Evolutionary conservation across 2,888 invertebrate species (phyloP).

Genomic region (Anoplius nigerrimus): DNA sequence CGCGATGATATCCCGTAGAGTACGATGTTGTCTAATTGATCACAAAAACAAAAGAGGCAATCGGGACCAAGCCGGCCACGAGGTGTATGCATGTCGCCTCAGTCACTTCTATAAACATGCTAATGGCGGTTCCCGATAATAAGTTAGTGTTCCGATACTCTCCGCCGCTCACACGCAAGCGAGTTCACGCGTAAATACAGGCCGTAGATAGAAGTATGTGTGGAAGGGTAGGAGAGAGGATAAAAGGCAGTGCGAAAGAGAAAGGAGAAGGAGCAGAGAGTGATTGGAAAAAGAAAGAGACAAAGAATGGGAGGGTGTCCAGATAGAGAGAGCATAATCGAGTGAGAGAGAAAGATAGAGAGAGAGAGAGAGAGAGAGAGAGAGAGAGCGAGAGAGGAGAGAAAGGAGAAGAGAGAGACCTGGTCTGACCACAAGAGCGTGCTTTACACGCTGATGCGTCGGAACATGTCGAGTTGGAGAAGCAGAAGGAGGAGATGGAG

Average conservation of each 20-base stretch:
- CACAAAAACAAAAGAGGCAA: conserved; percentile 57
- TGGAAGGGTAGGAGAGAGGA: conserved; percentile 1
- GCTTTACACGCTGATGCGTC: conserved; percentile 65
- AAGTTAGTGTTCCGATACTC: conserved; percentile 62
- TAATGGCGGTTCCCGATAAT: conserved; percentile 68
- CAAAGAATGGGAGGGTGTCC: conserved; percentile 7
- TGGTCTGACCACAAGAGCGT: conserved; percentile 56
- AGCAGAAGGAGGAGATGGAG: conserved; percentile 32
- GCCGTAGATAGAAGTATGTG: conserved; percentile 11
- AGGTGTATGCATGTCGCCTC: conserved; percentile 54
- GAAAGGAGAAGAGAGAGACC: conserved; percentile 18
- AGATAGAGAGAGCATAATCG: conserved; percentile 21
- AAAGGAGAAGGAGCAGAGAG: conserved; percentile 2
- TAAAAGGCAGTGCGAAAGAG: conserved; percentile 16
- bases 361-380: conserved; percentile 13
- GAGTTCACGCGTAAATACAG: conserved; percentile 23
- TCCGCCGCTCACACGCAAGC: conserved; percentile 26
- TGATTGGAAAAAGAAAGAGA: conserved; percentile 7
- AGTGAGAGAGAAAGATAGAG: conserved; percentile 18
- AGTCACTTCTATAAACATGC: conserved; percentile 67
- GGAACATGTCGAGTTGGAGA: conserved; percentile 40
- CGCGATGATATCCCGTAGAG: conserved; percentile 6
- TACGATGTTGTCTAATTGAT: conserved; percentile 57
- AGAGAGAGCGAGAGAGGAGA: conserved; percentile 18
- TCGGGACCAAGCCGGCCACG: conserved; percentile 24